A percentile compares a stretch with the other conserved stretches of the same genome.
Evolutionary conservation across 2,113 vertebrate species (phyloP).

Genomic region (Tapirus terrestris): DNA sequence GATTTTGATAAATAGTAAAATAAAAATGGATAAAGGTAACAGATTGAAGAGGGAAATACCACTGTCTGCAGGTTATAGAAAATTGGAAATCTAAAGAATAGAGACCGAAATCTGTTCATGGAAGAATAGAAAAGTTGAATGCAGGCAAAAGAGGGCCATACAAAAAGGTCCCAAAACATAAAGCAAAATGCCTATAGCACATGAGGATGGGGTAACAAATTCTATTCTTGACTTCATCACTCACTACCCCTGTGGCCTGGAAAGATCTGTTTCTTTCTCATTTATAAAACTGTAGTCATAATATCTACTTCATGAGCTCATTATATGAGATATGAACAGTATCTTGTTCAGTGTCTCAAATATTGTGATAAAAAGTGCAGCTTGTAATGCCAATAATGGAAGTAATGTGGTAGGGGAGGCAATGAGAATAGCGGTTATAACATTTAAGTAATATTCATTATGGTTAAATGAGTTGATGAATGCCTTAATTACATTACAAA

Average conservation of each 20-base stretch:
- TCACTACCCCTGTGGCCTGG: accelerated
- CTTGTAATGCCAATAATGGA: accelerated
- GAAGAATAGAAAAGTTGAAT: neutral
- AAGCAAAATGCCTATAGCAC: accelerated
- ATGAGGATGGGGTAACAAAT: accelerated
- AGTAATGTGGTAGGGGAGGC: accelerated
- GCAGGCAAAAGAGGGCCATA: neutral
- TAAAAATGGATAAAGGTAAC: neutral
- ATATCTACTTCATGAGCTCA: neutral
- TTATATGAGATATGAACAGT: accelerated
- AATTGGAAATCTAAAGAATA: neutral
- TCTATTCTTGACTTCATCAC: accelerated
- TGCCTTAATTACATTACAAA: too few species aligned
- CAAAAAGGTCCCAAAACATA: too few species aligned
- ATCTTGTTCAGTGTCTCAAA: neutral
- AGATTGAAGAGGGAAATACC: neutral
- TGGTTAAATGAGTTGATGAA: neutral
- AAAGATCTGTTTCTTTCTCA: neutral
- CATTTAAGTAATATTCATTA: too few species aligned
- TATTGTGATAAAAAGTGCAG: accelerated
- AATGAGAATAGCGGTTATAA: accelerated
- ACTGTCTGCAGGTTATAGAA: neutral
- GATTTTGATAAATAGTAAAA: neutral
- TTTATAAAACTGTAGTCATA: accelerated
- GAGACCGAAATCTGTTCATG: neutral